Percentiles rank a stretch among this genome's conserved stretches.
phyloP scores from a whole-genome alignment of 2,888 invertebrate species.

The Penaeus monodon region DNA sequence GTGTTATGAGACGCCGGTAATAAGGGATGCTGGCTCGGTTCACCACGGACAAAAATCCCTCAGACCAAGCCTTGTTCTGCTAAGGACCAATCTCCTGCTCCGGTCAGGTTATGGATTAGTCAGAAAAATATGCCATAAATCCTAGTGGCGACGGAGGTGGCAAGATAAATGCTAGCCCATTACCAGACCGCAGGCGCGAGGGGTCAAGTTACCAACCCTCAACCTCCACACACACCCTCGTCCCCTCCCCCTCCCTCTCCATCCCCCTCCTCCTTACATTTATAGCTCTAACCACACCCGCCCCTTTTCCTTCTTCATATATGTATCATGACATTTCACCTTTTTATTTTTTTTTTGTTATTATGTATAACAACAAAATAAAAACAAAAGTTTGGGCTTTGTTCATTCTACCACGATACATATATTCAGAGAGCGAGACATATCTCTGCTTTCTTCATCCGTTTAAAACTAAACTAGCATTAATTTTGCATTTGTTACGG shows the following conservation, averaged over 20 bases:
- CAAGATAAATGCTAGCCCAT: conserved; percentile 50
- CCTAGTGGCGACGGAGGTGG: conserved; percentile 34
- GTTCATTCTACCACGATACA: no score
- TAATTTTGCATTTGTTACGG: no score
- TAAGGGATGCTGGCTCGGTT: no score
- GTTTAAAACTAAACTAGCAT: no score
- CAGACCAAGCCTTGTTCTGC: neutral
- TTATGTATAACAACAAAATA: no score
- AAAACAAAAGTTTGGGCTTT: no score
- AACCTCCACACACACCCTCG: neutral
- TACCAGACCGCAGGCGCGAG: conserved; percentile 46
- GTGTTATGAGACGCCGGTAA: no score
- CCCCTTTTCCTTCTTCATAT: conserved; percentile 1
- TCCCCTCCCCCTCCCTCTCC: conserved; percentile 9
- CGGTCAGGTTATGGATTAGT: conserved; percentile 44
- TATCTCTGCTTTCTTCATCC: no score
- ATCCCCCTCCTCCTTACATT: neutral
- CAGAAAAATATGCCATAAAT: conserved; percentile 39
- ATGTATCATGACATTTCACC: no score
- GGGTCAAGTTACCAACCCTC: conserved; percentile 44
- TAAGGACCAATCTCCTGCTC: neutral
- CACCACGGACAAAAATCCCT: no score
- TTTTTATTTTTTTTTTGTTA: no score
- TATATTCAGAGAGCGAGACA: no score
- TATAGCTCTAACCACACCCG: neutral